Evolutionary conservation across 2,888 invertebrate species (phyloP).

Genomic region (Conomelus anceps): DNA sequence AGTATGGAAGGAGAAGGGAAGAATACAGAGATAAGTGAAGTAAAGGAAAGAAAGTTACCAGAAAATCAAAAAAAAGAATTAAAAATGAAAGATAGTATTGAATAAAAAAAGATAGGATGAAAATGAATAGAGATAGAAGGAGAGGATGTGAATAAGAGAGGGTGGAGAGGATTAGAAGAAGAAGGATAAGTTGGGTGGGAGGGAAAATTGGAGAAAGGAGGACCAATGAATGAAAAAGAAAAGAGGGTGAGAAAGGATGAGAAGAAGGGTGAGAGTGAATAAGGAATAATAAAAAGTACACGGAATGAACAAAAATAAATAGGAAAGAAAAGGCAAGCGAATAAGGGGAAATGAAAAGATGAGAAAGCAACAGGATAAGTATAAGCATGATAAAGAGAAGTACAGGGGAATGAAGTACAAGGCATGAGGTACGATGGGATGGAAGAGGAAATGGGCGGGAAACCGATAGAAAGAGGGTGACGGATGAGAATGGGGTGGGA

Average conservation of each 20-base stretch:
- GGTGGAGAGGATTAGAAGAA: neutral
- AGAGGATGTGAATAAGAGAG: neutral
- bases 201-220: neutral
- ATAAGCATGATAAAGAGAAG: neutral
- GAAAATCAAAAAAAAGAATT: neutral
- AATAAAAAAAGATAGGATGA: neutral
- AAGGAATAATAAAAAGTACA: neutral
- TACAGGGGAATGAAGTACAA: neutral
- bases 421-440: neutral
- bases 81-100: neutral
- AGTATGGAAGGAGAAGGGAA: neutral
- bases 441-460: neutral
- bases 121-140: neutral
- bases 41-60: neutral
- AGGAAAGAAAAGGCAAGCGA: neutral
- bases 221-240: neutral
- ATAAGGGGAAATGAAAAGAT: neutral
- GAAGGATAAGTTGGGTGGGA: neutral
- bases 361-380: neutral
- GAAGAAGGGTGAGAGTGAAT: neutral
- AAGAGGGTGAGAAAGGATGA: slow-evolving; percentile 10
- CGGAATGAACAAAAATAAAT: neutral
- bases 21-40: neutral
- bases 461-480: neutral
- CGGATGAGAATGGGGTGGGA: neutral